A percentile compares a stretch with the other conserved stretches of the same genome.
Evolutionary conservation across 2,888 invertebrate genomes (phyloP).

Genomic region (Trichogramma evanescens): DNA sequence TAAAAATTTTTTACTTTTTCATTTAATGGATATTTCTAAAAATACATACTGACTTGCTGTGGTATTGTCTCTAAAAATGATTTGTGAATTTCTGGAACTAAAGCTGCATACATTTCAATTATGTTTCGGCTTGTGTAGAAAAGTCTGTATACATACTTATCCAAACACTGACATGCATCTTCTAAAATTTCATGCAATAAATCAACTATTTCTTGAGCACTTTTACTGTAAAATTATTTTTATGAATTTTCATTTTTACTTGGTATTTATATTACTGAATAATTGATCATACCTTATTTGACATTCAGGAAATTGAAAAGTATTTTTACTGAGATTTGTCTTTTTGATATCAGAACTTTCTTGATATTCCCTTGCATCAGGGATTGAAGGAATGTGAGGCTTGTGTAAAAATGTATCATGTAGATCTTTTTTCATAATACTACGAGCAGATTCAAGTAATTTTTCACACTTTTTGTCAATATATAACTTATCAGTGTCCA

Average conservation of each 20-base stretch:
- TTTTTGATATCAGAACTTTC: conserved; percentile 25
- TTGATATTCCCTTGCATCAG: background rate
- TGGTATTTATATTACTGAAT: background rate
- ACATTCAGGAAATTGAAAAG: conserved; percentile 50
- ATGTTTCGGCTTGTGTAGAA: conserved; percentile 66
- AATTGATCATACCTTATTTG: conserved; percentile 48
- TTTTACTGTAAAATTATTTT: conserved; percentile 50
- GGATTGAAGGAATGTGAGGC: conserved; percentile 27
- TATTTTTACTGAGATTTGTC: conserved; percentile 36
- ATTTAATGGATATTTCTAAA: background rate
- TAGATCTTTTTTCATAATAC: conserved; percentile 73
- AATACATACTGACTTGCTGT: conserved; percentile 68
- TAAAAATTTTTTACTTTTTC: conserved; percentile 3
- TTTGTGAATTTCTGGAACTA: conserved; percentile 74
- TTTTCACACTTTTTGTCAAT: conserved; percentile 69
- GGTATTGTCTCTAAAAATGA: conserved; percentile 76
- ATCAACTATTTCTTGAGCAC: conserved; percentile 58
- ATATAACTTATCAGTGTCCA: conserved; percentile 69
- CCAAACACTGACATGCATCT: conserved; percentile 59
- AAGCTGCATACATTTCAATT: conserved; percentile 68
- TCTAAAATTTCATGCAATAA: conserved; percentile 60
- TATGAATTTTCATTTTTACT: conserved; percentile 19
- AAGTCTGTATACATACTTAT: conserved; percentile 58
- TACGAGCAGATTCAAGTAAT: conserved; percentile 61
- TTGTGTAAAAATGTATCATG: conserved; percentile 57